A percentile compares a stretch with the other conserved stretches of the same genome.
These are phyloP conservation scores for Chionoecetes opilio DNA, from an alignment of 1,140 invertebrate genomes.

Conservation along the genomic window DNA sequence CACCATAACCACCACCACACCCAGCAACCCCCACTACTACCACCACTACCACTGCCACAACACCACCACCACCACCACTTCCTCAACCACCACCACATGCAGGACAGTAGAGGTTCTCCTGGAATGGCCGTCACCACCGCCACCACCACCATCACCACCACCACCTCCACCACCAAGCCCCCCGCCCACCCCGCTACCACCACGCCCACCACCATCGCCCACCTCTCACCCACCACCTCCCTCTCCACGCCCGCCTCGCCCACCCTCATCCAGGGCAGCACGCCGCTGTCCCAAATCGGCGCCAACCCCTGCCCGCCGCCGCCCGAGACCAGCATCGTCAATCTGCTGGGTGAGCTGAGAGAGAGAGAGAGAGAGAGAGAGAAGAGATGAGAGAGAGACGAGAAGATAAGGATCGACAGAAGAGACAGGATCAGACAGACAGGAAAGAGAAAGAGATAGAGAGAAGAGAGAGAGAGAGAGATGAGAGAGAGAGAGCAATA, in stretches of 20 bases:
- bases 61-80: slow-evolving; percentile 60
- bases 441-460: not conserved
- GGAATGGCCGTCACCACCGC: slow-evolving; percentile 64
- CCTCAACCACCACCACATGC: slow-evolving; percentile 68
- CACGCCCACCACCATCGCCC: slow-evolving; percentile 78
- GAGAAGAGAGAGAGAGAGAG: slow-evolving; percentile 45
- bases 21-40: slow-evolving; percentile 71
- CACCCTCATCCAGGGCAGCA: slow-evolving; percentile 90
- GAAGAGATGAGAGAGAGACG: not conserved
- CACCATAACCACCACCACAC: slow-evolving; percentile 74
- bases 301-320: slow-evolving; percentile 84
- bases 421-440: not conserved
- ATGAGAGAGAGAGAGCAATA: not conserved
- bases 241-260: slow-evolving; percentile 82
- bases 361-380: not conserved
- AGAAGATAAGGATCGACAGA: not conserved
- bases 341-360: slow-evolving; percentile 73
- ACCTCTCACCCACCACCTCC: slow-evolving; percentile 70
- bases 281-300: slow-evolving; percentile 93
- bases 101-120: slow-evolving; percentile 47
- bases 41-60: slow-evolving; percentile 41
- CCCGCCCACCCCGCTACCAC: slow-evolving; percentile 73
- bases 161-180: slow-evolving; percentile 69
- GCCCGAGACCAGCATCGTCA: slow-evolving; percentile 77
- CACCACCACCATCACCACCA: slow-evolving; percentile 65